phyloP scores from a whole-genome alignment of 2,888 invertebrate genomes.

The Oasisia sp. region DNA sequence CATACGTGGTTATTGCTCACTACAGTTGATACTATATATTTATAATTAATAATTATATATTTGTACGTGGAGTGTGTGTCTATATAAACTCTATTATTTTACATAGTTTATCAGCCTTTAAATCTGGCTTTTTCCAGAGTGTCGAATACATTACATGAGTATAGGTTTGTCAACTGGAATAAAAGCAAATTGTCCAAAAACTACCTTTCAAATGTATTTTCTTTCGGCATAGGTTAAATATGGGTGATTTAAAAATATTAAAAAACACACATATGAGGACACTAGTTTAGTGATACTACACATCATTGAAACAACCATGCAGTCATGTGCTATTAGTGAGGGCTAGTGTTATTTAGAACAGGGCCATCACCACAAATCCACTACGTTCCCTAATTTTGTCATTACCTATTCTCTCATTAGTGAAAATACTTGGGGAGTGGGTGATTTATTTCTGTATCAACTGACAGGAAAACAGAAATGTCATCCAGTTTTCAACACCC shows the following conservation, averaged over 20 bases:
- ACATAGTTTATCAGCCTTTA: no score
- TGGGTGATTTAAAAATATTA: no score
- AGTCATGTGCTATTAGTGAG: neutral
- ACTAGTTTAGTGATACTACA: neutral
- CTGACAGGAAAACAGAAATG: neutral
- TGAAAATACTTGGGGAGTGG: neutral
- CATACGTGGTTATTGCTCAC: no score
- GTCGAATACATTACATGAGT: no score
- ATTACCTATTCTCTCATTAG: neutral
- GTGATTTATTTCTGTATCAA: neutral
- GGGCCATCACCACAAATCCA: neutral
- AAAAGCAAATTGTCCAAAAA: neutral
- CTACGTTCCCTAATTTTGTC: neutral
- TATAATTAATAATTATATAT: no score
- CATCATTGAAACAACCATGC: neutral
- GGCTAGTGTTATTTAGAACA: neutral
- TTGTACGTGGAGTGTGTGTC: no score
- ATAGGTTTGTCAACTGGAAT: neutral
- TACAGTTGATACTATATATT: no score
- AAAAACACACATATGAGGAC: neutral
- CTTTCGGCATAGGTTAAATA: neutral
- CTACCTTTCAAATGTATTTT: neutral
- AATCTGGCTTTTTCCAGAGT: no score
- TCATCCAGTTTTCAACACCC: neutral
- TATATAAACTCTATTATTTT: no score